A percentile compares a stretch with the other conserved stretches of the same genome.
Evolutionary conservation across 2,113 vertebrate genomes (phyloP).

Genomic region (Phalacrocorax aristotelis): DNA sequence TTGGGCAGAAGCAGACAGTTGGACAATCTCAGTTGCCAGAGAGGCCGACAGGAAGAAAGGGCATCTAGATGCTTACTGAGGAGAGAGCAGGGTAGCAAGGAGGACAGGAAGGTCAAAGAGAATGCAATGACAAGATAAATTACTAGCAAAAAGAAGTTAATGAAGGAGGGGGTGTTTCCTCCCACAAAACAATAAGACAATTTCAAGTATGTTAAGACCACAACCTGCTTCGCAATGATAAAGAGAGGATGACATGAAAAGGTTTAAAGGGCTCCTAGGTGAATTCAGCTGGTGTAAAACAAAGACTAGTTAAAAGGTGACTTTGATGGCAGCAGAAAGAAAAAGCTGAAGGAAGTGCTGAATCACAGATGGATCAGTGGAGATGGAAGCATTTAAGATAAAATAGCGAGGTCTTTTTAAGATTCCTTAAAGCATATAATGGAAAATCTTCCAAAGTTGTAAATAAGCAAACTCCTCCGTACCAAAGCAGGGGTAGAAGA

Average conservation of each 20-base stretch:
- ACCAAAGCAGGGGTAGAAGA: not conserved
- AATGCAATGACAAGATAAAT: not conserved
- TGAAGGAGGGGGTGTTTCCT: not conserved
- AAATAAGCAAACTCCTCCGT: not conserved
- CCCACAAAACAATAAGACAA: not conserved
- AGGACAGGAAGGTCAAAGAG: not conserved
- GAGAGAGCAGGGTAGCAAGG: no score
- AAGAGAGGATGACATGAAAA: not conserved
- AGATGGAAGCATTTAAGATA: no score
- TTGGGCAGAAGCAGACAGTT: not conserved
- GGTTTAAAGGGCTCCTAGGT: not conserved
- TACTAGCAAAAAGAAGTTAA: not conserved
- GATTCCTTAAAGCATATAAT: not conserved
- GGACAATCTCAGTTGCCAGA: not conserved
- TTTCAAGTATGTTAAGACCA: not conserved
- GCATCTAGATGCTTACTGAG: not conserved
- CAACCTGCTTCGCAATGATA: not conserved
- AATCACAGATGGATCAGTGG: not conserved
- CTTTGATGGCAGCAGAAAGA: not conserved
- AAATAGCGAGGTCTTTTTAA: accelerated
- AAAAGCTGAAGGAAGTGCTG: not conserved
- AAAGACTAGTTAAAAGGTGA: not conserved
- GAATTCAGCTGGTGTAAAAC: not conserved
- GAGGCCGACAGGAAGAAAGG: not conserved
- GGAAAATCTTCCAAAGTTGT: not conserved